Conservation (phyloP, 2,888 invertebrate genomes). For the Troglohyphantes excavatus region DNA sequence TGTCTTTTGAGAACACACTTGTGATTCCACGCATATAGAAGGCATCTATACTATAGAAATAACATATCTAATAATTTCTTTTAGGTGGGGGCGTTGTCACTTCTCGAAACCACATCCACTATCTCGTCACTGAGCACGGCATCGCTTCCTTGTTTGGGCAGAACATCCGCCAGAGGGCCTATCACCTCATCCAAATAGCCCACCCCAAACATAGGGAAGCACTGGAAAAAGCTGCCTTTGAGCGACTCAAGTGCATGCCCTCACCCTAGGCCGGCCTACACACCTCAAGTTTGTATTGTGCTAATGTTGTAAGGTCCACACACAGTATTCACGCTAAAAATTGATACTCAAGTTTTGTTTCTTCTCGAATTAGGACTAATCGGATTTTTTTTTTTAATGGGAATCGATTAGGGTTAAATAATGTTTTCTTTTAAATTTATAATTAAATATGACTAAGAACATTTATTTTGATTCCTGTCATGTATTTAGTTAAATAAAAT, state of each 20-base stretch:
- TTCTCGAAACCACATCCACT: slow-evolving; percentile 94
- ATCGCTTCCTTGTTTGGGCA: slow-evolving; percentile 95
- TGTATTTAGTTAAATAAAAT: too few relatives aligned
- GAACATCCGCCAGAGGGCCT: slow-evolving; percentile 92
- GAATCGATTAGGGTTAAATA: too few relatives aligned
- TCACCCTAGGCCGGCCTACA: slow-evolving; percentile 80
- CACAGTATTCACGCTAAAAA: slow-evolving; percentile 39
- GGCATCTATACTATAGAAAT: too few relatives aligned
- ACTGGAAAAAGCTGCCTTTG: slow-evolving; percentile 93
- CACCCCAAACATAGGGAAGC: slow-evolving; percentile 93
- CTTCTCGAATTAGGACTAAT: too few relatives aligned
- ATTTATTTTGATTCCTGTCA: too few relatives aligned
- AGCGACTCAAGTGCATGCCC: slow-evolving; percentile 85
- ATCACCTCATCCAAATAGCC: slow-evolving; percentile 93
- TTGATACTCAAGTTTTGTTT: too few relatives aligned
- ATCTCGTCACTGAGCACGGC: slow-evolving; percentile 96
- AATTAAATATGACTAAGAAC: too few relatives aligned
- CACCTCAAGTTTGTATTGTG: not conserved
- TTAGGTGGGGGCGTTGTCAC: slow-evolving; percentile 97
- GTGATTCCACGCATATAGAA: too few relatives aligned
- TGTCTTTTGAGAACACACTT: too few relatives aligned
- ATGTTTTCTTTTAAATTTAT: too few relatives aligned
- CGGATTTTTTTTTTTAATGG: too few relatives aligned
- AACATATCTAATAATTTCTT: too few relatives aligned
- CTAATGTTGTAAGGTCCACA: slow-evolving; percentile 12